These are phyloP conservation scores for Conus ventricosus DNA, from an alignment of 1,140 invertebrate species.

Conservation along the genomic window DNA sequence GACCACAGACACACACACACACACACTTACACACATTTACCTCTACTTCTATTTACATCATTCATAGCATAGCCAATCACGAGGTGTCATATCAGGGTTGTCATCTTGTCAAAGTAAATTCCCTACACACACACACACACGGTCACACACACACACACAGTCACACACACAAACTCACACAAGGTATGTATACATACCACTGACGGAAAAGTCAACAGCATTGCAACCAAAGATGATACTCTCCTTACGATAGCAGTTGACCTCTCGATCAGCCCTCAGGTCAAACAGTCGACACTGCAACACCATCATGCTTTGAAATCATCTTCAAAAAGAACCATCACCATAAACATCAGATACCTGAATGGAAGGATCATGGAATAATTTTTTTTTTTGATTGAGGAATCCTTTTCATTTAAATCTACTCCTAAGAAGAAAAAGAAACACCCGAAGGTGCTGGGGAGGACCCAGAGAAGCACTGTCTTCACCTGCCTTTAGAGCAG, in stretches of 20 bases:
- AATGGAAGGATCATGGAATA: too few species aligned
- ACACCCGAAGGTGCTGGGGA: too few species aligned
- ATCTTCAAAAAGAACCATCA: not conserved
- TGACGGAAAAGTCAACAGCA: constrained; percentile 97
- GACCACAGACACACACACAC: not conserved
- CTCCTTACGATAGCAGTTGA: constrained; percentile 96
- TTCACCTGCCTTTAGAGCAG: too few species aligned
- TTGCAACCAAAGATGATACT: constrained; percentile 99
- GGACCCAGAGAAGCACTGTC: too few species aligned
- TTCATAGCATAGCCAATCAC: too few species aligned
- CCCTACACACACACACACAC: too few species aligned
- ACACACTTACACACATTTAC: constrained; percentile 5
- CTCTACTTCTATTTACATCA: not conserved
- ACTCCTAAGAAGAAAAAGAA: too few species aligned
- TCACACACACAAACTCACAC: not conserved
- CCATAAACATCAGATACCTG: too few species aligned
- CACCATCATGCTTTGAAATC: not conserved
- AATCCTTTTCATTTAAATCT: too few species aligned
- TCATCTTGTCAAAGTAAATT: too few species aligned
- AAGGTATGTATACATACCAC: constrained; percentile 79
- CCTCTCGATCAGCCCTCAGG: constrained; percentile 97
- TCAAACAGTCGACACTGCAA: constrained; percentile 96
- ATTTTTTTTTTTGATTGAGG: too few species aligned
- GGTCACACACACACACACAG: not conserved
- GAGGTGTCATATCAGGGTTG: too few species aligned